phyloP scores from a whole-genome alignment of 2,113 vertebrate species.

The Recurvirostra avosetta region DNA sequence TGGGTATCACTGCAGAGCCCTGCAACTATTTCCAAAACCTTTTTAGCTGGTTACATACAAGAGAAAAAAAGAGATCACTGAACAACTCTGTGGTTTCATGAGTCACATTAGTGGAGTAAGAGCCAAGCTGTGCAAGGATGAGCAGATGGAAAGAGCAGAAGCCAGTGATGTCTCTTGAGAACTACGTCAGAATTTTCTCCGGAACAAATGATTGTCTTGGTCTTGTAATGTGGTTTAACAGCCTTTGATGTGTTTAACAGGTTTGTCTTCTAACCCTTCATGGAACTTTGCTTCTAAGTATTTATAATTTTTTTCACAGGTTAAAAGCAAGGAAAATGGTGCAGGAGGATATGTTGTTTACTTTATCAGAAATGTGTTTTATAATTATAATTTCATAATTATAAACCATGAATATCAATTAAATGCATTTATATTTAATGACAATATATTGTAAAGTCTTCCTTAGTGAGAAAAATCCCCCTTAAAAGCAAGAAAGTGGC shows the following conservation, averaged over 20 bases:
- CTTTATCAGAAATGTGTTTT: neutral
- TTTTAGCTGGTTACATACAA: neutral
- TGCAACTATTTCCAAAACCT: neutral
- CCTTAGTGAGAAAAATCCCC: neutral
- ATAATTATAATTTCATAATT: neutral
- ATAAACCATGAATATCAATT: neutral
- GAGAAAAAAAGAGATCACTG: neutral
- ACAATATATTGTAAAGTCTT: neutral
- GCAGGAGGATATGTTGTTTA: neutral
- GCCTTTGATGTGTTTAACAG: neutral
- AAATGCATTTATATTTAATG: constrained; percentile 5
- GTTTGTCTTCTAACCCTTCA: neutral
- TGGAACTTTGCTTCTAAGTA: neutral
- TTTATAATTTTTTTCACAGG: neutral
- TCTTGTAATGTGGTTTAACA: neutral
- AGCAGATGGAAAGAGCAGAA: neutral
- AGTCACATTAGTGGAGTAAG: neutral
- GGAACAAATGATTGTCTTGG: neutral
- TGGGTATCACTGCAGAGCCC: neutral
- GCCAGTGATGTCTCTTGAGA: neutral
- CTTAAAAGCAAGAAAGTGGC: neutral
- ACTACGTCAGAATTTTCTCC: neutral
- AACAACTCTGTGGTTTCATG: neutral
- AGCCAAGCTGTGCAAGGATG: neutral
- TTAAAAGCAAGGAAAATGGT: neutral